phyloP scores from a whole-genome alignment of 2,113 vertebrate genomes.

The Saccopteryx leptura region DNA sequence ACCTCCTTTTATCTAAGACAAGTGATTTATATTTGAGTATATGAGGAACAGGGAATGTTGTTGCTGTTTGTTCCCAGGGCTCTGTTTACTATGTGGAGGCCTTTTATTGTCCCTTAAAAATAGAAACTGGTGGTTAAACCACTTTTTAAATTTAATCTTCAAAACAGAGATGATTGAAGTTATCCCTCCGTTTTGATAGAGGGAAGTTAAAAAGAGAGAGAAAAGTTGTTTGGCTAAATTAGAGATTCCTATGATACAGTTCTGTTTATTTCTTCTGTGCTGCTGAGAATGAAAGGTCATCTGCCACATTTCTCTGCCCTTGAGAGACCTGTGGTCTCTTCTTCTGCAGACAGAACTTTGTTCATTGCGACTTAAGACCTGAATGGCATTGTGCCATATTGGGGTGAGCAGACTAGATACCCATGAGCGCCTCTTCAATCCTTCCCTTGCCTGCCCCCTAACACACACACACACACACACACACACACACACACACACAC shows the following conservation, averaged over 20 bases:
- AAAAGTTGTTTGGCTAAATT: constrained; percentile 27
- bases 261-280: constrained; percentile 49
- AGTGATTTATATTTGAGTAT: constrained; percentile 23
- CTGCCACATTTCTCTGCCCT: constrained; percentile 17
- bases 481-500: no score
- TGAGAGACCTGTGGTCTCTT: neutral
- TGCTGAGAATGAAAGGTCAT: constrained; percentile 12
- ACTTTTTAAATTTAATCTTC: neutral
- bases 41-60: neutral
- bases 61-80: neutral
- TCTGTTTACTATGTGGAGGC: neutral
- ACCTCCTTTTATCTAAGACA: neutral
- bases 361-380: constrained; percentile 26
- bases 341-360: neutral
- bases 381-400: neutral
- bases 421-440: neutral
- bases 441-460: neutral
- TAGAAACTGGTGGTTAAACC: neutral
- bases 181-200: constrained; percentile 34
- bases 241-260: neutral
- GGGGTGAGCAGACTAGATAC: neutral
- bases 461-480: no score
- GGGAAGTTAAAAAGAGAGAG: neutral
- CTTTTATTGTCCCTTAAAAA: neutral
- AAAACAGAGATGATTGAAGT: constrained; percentile 36